A percentile compares a stretch with the other conserved stretches of the same genome.
Conservation (phyloP, 2,888 invertebrate species). For the Zele albiditarsus region DNA sequence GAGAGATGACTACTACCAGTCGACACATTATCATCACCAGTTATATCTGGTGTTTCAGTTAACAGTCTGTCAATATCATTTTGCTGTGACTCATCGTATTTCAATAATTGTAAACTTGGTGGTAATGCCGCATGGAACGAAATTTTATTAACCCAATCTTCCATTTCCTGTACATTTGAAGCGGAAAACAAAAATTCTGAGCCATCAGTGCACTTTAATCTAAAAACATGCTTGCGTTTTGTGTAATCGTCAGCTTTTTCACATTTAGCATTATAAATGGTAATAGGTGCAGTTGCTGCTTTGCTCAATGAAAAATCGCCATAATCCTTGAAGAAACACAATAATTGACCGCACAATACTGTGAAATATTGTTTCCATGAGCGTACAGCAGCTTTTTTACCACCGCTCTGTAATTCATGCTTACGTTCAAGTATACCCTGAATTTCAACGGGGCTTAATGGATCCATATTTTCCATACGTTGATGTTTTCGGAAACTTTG, state of each 20-base stretch:
- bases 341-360: slow-evolving; percentile 95
- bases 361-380: slow-evolving; percentile 97
- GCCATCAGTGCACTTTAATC: slow-evolving; percentile 89
- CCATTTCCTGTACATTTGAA: slow-evolving; percentile 82
- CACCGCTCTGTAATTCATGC: slow-evolving; percentile 93
- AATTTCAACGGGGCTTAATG: slow-evolving; percentile 93
- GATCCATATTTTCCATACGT: slow-evolving; percentile 75
- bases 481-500: slow-evolving; percentile 88
- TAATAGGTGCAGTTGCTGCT: slow-evolving; percentile 89
- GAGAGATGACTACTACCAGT: slow-evolving; percentile 73
- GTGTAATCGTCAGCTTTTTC: slow-evolving; percentile 94
- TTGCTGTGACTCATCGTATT: slow-evolving; percentile 81
- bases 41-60: slow-evolving; percentile 59
- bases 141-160: slow-evolving; percentile 94
- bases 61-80: slow-evolving; percentile 59
- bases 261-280: slow-evolving; percentile 83
- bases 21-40: slow-evolving; percentile 63
- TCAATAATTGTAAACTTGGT: slow-evolving; percentile 89
- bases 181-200: slow-evolving; percentile 94
- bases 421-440: slow-evolving; percentile 94
- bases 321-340: slow-evolving; percentile 98
- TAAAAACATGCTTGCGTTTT: slow-evolving; percentile 95
- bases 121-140: slow-evolving; percentile 94
- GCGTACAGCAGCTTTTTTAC: slow-evolving; percentile 94
- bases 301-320: slow-evolving; percentile 91